Percentiles rank a stretch among this genome's conserved stretches.
Evolutionary conservation across 2,113 vertebrate genomes (phyloP).

Genomic region (Leptocoma aspasia): DNA sequence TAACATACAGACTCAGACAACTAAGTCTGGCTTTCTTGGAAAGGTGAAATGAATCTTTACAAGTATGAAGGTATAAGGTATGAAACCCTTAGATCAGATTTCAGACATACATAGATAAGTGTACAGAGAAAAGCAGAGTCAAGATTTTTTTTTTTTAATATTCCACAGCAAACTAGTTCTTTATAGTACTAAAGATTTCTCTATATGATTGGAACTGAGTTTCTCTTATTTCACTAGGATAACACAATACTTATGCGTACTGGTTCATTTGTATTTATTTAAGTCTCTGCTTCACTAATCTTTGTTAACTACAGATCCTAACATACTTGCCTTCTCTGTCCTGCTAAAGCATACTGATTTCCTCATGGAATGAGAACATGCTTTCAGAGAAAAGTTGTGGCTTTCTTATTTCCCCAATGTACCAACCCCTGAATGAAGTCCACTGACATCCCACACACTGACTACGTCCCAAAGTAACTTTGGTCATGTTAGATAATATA

Average conservation of each 20-base stretch:
- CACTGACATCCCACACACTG: neutral
- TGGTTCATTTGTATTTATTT: neutral
- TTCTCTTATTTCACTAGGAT: neutral
- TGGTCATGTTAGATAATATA: neutral
- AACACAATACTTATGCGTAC: neutral
- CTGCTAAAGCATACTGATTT: neutral
- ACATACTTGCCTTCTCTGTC: neutral
- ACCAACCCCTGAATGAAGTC: neutral
- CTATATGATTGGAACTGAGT: neutral
- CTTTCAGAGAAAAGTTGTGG: neutral
- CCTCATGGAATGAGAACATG: neutral
- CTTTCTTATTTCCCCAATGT: neutral
- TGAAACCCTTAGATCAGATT: neutral
- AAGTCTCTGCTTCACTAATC: neutral
- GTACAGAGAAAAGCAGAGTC: neutral
- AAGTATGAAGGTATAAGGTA: neutral
- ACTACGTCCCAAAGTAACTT: neutral
- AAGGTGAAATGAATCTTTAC: neutral
- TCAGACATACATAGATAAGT: neutral
- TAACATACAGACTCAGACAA: neutral
- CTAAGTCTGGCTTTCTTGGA: neutral
- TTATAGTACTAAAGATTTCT: neutral
- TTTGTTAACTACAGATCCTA: neutral
- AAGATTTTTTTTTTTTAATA: neutral
- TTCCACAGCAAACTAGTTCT: neutral